Evolutionary conservation across 2,888 invertebrate genomes (phyloP), one percentile per base, ranked within the genome.

Genomic region (Diarsia mendica): DNA sequence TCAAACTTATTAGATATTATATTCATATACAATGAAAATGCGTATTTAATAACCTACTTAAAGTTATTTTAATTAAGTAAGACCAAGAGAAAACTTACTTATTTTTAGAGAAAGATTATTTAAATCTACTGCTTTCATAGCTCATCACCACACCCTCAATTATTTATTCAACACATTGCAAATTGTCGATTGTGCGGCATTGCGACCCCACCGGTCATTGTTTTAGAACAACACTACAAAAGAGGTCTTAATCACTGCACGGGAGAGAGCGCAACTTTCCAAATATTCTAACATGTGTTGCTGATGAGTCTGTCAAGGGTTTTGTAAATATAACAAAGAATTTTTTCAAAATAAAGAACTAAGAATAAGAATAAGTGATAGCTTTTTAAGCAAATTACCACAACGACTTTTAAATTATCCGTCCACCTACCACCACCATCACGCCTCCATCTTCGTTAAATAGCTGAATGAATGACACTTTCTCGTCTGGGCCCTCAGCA

Each of bases 131-230:
- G 82, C 61, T n/a, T 69, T 67, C 60, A 66, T 87, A 77, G 33
- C 61, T 75, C 83, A 90, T 90, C n/a, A 78, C 9, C 48, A 84
- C 79, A 65, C 86, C 88, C 91, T 84, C 91, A 93, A 94, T 94
- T 89, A 93, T 89, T 94, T 93, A 94, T 94, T 93, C 91, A 94
- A 87, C 86, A 89, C 89, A 88, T 90, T 90, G 90, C 89, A 92
- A 92, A 93, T 92, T 91, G 92, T 91, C 90, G 87, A 86, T 86
- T 82, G 84, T 86, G 88, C 83, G 85, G 4, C 46, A 33, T n/a
- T 72, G 10, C 55, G 33, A 73, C 80, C 83, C 81, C 80, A 81
- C 77, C 75, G 72, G 80, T 84, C 75, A 90, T 93, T 93, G 92
- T 93, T 93, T 90, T 86, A 84, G 78, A 84, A 85, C 77, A 88